These are phyloP conservation scores for Hipparchia sbordonii DNA, from an alignment of 2,888 invertebrate species.

Conservation along the genomic window DNA sequence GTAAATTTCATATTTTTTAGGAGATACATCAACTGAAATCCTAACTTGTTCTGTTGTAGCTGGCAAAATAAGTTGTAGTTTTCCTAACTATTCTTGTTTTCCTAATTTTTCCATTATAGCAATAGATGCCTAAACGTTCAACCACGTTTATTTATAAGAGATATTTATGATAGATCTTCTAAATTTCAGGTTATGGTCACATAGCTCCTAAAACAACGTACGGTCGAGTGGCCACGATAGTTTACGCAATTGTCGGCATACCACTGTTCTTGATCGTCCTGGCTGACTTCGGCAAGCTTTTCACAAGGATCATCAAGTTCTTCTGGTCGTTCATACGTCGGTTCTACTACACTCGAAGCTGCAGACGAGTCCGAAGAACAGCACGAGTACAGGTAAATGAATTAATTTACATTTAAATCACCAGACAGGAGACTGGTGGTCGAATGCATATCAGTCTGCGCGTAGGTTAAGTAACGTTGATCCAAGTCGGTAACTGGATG, in stretches of 20 bases:
- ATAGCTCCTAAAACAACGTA: conserved; percentile 94
- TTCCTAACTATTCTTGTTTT: background rate
- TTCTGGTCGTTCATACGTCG: conserved; percentile 93
- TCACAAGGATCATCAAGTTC: conserved; percentile 95
- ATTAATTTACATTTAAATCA: no score
- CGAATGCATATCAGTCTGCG: no score
- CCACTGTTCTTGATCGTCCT: conserved; percentile 97
- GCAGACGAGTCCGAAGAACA: conserved; percentile 88
- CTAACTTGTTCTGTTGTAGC: background rate
- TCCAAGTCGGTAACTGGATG: no score
- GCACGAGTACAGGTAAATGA: conserved; percentile 86
- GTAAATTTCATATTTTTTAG: background rate
- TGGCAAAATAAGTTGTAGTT: background rate
- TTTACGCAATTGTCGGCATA: conserved; percentile 97
- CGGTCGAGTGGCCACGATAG: conserved; percentile 93
- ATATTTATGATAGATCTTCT: background rate
- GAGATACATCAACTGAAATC: background rate
- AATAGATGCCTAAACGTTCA: no score
- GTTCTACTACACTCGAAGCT: conserved; percentile 93
- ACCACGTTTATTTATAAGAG: no score
- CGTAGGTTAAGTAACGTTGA: no score
- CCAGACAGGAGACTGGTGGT: no score
- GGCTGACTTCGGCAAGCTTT: conserved; percentile 96
- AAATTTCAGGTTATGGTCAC: conserved; percentile 95
- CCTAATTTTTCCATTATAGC: background rate